phyloP scores from a whole-genome alignment of 2,888 invertebrate species.

The Drosophila macrospina region DNA sequence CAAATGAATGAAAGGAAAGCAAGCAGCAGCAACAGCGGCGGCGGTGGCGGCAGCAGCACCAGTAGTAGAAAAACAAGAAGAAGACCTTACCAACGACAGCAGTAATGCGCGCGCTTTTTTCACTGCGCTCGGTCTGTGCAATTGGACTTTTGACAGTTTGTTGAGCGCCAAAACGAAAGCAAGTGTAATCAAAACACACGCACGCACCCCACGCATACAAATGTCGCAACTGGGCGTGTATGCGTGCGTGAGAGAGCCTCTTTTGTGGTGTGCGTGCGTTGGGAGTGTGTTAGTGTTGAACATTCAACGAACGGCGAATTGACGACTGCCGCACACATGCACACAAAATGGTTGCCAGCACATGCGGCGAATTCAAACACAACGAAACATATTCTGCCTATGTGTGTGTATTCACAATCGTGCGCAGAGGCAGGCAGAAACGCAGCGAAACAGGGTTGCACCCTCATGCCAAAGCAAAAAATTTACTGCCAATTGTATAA shows the following conservation, averaged over 20 bases:
- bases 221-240: slow-evolving; percentile 57
- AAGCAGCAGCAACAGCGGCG: slow-evolving; percentile 37
- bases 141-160: slow-evolving; percentile 69
- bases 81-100: slow-evolving; percentile 47
- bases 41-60: slow-evolving; percentile 27
- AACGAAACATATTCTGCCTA: slow-evolving; percentile 50
- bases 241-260: slow-evolving; percentile 51
- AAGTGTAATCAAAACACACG: slow-evolving; percentile 83
- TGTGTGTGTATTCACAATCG: slow-evolving; percentile 54
- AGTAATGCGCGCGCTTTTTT: slow-evolving; percentile 75
- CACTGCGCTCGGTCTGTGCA: slow-evolving; percentile 51
- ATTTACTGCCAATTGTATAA: slow-evolving; percentile 65
- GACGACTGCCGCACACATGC: slow-evolving; percentile 62
- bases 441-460: slow-evolving; percentile 66
- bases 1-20: slow-evolving; percentile 51
- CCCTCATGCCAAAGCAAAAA: slow-evolving; percentile 58
- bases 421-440: slow-evolving; percentile 60
- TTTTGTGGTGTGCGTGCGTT: slow-evolving; percentile 54
- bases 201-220: slow-evolving; percentile 69
- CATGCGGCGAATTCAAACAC: slow-evolving; percentile 64
- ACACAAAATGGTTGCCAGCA: slow-evolving; percentile 58
- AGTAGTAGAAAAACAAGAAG: slow-evolving; percentile 38
- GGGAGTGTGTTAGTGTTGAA: slow-evolving; percentile 55
- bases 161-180: slow-evolving; percentile 78
- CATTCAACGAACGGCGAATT: slow-evolving; percentile 71